These are phyloP conservation scores for Agrypnia vestita DNA, from an alignment of 1,140 invertebrate genomes.

Conservation along the genomic window DNA sequence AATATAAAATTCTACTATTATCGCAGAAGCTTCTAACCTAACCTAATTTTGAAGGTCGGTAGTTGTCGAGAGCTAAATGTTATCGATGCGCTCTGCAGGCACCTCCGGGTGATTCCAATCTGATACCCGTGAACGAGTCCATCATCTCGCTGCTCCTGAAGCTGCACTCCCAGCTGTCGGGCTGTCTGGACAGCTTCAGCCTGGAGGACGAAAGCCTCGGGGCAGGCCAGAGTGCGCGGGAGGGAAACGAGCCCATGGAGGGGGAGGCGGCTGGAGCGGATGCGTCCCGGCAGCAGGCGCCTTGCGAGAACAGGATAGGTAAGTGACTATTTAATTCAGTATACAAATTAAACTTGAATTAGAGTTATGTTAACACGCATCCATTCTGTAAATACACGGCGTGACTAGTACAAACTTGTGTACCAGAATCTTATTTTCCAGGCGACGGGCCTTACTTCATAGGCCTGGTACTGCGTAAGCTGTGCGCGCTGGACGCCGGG, in stretches of 20 bases:
- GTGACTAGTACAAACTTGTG: too few species aligned
- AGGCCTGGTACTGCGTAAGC: slow-evolving; percentile 82
- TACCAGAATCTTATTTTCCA: slow-evolving; percentile 50
- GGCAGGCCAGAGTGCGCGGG: neutral
- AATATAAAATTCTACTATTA: too few species aligned
- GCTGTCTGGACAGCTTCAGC: slow-evolving; percentile 84
- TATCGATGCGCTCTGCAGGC: slow-evolving; percentile 40
- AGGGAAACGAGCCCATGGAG: slow-evolving; percentile 4
- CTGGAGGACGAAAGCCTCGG: slow-evolving; percentile 66
- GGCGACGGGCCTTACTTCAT: slow-evolving; percentile 92
- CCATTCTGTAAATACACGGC: too few species aligned
- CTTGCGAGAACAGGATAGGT: slow-evolving; percentile 57
- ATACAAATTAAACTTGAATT: too few species aligned
- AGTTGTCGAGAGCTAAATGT: too few species aligned
- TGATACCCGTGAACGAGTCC: slow-evolving; percentile 87
- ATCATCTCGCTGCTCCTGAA: slow-evolving; percentile 93
- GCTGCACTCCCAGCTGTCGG: slow-evolving; percentile 93
- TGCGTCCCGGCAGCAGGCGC: neutral
- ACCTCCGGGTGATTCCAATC: slow-evolving; percentile 67
- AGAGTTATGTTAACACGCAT: too few species aligned
- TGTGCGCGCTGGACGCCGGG: slow-evolving; percentile 80
- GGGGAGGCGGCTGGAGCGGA: neutral
- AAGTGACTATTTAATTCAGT: neutral
- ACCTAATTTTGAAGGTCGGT: too few species aligned
- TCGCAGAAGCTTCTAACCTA: too few species aligned